Evolutionary conservation across 2,113 vertebrate genomes (phyloP).

Genomic region (Sardina pilchardus): DNA sequence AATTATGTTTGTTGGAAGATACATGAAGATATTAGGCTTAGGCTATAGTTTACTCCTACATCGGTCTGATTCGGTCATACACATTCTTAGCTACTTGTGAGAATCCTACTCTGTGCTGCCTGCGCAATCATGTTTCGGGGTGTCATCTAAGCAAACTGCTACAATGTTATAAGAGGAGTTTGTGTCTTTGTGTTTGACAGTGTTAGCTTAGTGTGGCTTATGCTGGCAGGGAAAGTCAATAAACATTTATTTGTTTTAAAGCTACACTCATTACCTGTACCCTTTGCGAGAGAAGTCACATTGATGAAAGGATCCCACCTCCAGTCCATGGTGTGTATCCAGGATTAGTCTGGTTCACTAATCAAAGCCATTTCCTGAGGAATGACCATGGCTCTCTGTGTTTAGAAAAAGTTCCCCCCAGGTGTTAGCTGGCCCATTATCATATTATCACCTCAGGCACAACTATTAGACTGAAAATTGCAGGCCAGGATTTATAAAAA

Average conservation of each 20-base stretch:
- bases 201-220: neutral
- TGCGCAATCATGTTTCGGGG: too few relatives aligned
- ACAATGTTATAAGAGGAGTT: neutral
- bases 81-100: too few relatives aligned
- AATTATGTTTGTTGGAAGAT: too few relatives aligned
- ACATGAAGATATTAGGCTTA: too few relatives aligned
- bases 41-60: too few relatives aligned
- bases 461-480: slow-evolving; percentile 57
- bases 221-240: neutral
- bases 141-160: too few relatives aligned
- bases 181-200: neutral
- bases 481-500: slow-evolving; percentile 43
- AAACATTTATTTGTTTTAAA: slow-evolving; percentile 40
- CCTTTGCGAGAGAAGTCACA: slow-evolving; percentile 41
- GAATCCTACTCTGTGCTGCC: too few relatives aligned
- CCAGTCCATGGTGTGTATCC: slow-evolving; percentile 36
- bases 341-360: slow-evolving; percentile 48
- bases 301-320: slow-evolving; percentile 39
- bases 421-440: slow-evolving; percentile 52
- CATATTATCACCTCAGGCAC: slow-evolving; percentile 60
- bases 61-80: too few relatives aligned
- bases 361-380: slow-evolving; percentile 53
- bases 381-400: slow-evolving; percentile 38
- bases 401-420: slow-evolving; percentile 43
- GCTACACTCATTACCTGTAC: slow-evolving; percentile 52